A percentile compares a stretch with the other conserved stretches of the same genome.
These are phyloP conservation scores for Corythornis cristatus DNA, from an alignment of 2,113 vertebrate genomes.

Conservation along the genomic window DNA sequence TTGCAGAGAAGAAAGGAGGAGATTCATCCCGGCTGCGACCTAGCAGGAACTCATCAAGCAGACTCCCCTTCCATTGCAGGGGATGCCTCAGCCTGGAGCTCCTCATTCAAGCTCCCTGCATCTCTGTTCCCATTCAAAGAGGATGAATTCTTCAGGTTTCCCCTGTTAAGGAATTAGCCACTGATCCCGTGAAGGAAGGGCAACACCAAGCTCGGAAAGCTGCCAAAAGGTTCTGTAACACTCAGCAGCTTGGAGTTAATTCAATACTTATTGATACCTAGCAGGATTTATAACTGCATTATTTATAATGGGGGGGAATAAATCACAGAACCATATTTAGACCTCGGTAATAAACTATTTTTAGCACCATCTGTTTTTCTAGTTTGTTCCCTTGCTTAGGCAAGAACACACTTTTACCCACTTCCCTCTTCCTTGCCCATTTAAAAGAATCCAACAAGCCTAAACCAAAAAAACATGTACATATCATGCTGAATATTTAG, in stretches of 20 bases:
- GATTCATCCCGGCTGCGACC: constrained; percentile 67
- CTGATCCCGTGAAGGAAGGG: constrained; percentile 64
- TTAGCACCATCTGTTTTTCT: constrained; percentile 69
- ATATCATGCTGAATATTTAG: not conserved
- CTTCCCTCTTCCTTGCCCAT: not conserved
- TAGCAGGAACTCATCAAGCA: constrained; percentile 69
- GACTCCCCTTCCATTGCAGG: constrained; percentile 53
- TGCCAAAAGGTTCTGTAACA: constrained; percentile 44
- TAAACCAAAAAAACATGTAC: not conserved
- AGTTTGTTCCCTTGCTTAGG: constrained; percentile 29
- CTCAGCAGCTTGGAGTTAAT: constrained; percentile 41
- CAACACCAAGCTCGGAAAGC: constrained; percentile 52
- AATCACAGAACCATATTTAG: constrained; percentile 36
- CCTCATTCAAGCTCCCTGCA: constrained; percentile 58
- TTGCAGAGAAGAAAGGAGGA: constrained; percentile 66
- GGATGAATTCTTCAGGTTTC: constrained; percentile 69
- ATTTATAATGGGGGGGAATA: constrained; percentile 4
- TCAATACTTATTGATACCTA: constrained; percentile 55
- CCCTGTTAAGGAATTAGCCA: constrained; percentile 58
- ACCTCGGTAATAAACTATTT: constrained; percentile 55
- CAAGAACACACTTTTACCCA: not conserved
- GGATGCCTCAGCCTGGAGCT: constrained; percentile 56
- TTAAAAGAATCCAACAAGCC: not conserved
- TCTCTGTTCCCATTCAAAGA: constrained; percentile 65
- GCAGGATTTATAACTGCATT: constrained; percentile 57